Evolutionary conservation across 30 jellyfish, hydroid and myxozoan genomes (phyloP), one percentile per base, ranked within the genome.

Genomic region (Aurelia coerulea): DNA sequence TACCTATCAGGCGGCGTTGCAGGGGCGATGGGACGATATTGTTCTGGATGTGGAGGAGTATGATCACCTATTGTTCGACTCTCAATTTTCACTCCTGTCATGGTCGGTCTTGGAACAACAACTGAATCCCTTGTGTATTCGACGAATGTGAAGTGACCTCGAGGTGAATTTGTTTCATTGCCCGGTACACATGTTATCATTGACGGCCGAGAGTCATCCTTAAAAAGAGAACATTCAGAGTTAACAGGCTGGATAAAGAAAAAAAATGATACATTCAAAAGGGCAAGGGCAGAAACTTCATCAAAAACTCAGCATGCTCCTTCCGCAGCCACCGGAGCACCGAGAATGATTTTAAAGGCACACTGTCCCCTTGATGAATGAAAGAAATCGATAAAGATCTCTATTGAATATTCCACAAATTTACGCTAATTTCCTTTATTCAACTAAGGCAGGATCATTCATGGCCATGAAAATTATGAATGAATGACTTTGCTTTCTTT

Each of bases 181-280:
- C 72, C 52, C 33, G 95, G 63, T 23, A 52, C 78, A 29, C 89
- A 73, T 33, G 90, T n/a, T 29, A 86, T 77, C 95, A 86, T 86
- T 29, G 95, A 75, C 46, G 95, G 95, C 13, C 89, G 90, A 49
- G 83, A 39, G 53, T 86, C 95, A n/a, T 77, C 79, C 95, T 86
- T 14, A 13, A 34, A 19, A 10, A 14, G 16, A 84, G 58, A 49
- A 39, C 0, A 63, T 31, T 7, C 8, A 63, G 50, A 62, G 16
- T 14, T 14, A 50, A 60, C 59, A 9, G 1, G 4, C 29, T 76
- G 19, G 62, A 12, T 19, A 52, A 53, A 23, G 54, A 15, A 51
- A 15, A 29, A 33, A 60, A n/a, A 53, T 32, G 16, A 69, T 69
- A 31, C 39, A 54, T 54, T 54, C 65, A 54, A 54, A 54, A 54